These are phyloP conservation scores for Drosophila pachea DNA, from an alignment of 1,140 invertebrate species.

Conservation along the genomic window DNA sequence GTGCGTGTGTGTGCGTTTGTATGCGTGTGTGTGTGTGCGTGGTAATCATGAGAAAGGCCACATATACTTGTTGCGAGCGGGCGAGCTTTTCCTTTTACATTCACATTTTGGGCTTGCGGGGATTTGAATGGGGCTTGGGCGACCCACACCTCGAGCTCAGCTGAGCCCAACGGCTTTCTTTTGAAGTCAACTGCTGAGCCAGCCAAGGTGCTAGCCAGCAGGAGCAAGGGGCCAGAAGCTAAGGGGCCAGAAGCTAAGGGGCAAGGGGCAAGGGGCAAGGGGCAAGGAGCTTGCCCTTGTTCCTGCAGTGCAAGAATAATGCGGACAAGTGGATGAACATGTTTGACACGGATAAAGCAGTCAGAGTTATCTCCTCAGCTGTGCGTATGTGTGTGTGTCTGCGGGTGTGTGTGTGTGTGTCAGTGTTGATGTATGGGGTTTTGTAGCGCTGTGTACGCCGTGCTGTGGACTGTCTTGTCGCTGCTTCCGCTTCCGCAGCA, in stretches of 20 bases:
- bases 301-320: constrained; percentile 65
- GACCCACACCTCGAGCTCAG: constrained; percentile 13
- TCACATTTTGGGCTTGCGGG: constrained; percentile 21
- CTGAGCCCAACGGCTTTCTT: constrained; percentile 51
- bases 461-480: constrained; percentile 63
- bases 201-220: neutral
- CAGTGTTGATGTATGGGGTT: constrained; percentile 1
- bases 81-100: constrained; percentile 23
- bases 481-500: constrained; percentile 65
- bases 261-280: too few relatives aligned
- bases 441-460: constrained; percentile 31
- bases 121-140: constrained; percentile 42
- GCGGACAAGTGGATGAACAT: constrained; percentile 75
- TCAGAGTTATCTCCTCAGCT: constrained; percentile 24
- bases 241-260: too few relatives aligned
- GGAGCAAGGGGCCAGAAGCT: too few relatives aligned
- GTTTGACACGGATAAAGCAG: constrained; percentile 69
- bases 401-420: neutral
- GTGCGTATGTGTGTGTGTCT: neutral
- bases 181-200: constrained; percentile 44
- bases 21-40: neutral
- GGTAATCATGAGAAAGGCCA: too few relatives aligned
- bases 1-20: neutral
- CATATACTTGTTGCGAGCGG: neutral
- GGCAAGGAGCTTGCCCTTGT: neutral